phyloP scores from a whole-genome alignment of 2,888 invertebrate genomes.

The Agrotis exclamationis region DNA sequence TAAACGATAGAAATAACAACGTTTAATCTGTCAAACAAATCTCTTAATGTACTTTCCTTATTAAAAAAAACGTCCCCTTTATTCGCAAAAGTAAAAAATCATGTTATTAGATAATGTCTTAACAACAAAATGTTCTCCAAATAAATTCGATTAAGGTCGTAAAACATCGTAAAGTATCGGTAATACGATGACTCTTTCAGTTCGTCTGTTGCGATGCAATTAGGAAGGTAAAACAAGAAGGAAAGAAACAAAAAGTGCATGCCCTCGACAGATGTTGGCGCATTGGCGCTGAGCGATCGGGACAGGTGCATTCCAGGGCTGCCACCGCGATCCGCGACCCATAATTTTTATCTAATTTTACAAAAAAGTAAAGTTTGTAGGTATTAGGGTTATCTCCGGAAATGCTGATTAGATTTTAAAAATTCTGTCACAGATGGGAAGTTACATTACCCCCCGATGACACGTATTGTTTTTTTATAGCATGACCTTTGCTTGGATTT shows the following conservation, averaged over 20 bases:
- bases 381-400: no score
- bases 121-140: conserved; percentile 40
- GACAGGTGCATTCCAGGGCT: conserved; percentile 88
- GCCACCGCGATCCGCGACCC: conserved; percentile 62
- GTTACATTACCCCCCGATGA: no score
- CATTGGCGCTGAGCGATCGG: conserved; percentile 82
- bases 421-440: no score
- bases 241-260: conserved; percentile 80
- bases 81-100: conserved; percentile 53
- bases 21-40: conserved; percentile 14
- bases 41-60: background rate
- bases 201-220: conserved; percentile 79
- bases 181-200: conserved; percentile 73
- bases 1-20: conserved; percentile 23
- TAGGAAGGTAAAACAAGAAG: conserved; percentile 73
- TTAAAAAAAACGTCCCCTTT: conserved; percentile 26
- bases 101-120: conserved; percentile 46
- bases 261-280: conserved; percentile 86
- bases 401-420: no score
- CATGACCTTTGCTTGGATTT: no score
- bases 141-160: conserved; percentile 54
- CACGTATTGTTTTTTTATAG: no score
- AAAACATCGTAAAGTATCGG: conserved; percentile 66
- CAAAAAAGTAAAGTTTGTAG: no score
- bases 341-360: background rate